A percentile compares a stretch with the other conserved stretches of the same genome.
These are phyloP conservation scores for Polyommatus iphigenia DNA, from an alignment of 2,888 invertebrate genomes.

Conservation along the genomic window DNA sequence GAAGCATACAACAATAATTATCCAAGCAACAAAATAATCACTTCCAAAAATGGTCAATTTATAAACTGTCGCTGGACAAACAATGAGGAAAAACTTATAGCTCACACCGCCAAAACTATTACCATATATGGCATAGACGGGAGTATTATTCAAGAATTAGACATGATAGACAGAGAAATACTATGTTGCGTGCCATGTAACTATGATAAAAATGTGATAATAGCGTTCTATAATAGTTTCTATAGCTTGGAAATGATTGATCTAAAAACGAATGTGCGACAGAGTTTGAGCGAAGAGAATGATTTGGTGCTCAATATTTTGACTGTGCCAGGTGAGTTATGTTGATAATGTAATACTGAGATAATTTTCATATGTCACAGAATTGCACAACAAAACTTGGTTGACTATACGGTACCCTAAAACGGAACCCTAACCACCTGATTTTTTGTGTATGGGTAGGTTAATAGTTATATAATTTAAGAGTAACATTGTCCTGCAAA, in stretches of 20 bases:
- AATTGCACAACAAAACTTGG: too few relatives aligned
- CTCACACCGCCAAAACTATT: constrained; percentile 65
- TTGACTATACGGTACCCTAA: too few relatives aligned
- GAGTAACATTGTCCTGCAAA: too few relatives aligned
- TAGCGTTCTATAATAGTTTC: constrained; percentile 50
- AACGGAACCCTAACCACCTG: too few relatives aligned
- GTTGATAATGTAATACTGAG: not conserved
- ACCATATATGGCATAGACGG: constrained; percentile 60
- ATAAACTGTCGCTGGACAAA: constrained; percentile 68
- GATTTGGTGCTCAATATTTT: constrained; percentile 60
- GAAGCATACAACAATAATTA: constrained; percentile 61
- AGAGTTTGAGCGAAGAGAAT: constrained; percentile 55
- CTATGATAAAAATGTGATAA: constrained; percentile 60
- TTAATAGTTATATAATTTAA: too few relatives aligned
- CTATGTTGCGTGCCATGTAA: constrained; percentile 62
- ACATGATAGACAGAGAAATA: constrained; percentile 58
- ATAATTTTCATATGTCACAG: too few relatives aligned
- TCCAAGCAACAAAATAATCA: constrained; percentile 55
- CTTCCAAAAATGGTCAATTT: constrained; percentile 56
- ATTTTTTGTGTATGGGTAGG: too few relatives aligned
- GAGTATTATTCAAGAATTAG: constrained; percentile 52
- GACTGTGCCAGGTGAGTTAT: constrained; percentile 62
- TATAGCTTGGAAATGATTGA: constrained; percentile 59
- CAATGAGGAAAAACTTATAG: constrained; percentile 58
- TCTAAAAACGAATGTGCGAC: constrained; percentile 56